These are phyloP conservation scores for Potamarius usumacintae DNA, from an alignment of 2,113 vertebrate genomes.

Conservation along the genomic window DNA sequence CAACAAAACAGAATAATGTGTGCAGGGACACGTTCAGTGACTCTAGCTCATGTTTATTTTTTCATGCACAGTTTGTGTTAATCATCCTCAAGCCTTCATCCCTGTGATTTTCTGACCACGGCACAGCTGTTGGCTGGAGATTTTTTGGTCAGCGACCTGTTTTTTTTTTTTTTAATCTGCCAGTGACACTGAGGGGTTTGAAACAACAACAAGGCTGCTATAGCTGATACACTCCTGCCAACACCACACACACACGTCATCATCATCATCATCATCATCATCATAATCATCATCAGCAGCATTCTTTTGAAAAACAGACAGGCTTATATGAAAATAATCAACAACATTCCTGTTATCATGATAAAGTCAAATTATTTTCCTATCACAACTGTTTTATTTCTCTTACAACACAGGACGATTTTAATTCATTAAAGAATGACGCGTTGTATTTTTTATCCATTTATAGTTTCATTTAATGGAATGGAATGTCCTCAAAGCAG, in stretches of 20 bases:
- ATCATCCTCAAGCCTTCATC: conserved; percentile 8
- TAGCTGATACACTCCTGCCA: neutral
- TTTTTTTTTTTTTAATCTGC: neutral
- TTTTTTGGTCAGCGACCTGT: neutral
- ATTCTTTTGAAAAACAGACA: neutral
- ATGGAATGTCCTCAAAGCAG: neutral
- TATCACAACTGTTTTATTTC: neutral
- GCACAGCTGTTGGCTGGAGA: neutral
- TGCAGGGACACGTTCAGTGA: neutral
- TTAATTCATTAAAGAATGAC: too few relatives aligned
- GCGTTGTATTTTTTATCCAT: too few relatives aligned
- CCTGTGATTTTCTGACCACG: neutral
- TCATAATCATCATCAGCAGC: neutral
- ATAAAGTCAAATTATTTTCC: too few relatives aligned
- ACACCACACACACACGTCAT: neutral
- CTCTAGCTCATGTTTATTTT: neutral
- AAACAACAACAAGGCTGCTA: neutral
- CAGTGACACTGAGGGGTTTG: conserved; percentile 6
- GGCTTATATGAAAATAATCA: neutral
- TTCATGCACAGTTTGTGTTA: neutral
- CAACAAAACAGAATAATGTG: neutral
- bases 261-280: neutral
- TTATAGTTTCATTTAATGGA: too few relatives aligned
- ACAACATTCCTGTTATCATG: too few relatives aligned
- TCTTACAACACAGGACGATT: neutral